Evolutionary conservation across 2,888 invertebrate genomes (phyloP).

Genomic region (Linyphia triangularis): DNA sequence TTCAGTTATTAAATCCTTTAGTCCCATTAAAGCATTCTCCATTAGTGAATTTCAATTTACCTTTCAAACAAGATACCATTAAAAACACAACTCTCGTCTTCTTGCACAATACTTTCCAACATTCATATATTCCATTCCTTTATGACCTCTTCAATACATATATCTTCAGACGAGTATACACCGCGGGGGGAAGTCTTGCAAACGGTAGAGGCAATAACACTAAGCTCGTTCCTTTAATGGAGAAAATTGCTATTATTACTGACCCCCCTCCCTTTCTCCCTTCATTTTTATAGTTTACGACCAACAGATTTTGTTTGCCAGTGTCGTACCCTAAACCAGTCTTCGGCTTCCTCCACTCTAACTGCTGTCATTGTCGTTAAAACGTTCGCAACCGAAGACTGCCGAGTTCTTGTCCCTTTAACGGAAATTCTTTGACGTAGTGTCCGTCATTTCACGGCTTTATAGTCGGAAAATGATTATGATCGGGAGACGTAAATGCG

Average conservation of each 20-base stretch:
- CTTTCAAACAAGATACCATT: too few relatives aligned
- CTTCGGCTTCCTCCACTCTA: constrained; percentile 4
- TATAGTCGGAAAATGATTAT: constrained; percentile 48
- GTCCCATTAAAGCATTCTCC: too few relatives aligned
- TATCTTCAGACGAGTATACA: neutral
- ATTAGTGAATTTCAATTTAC: too few relatives aligned
- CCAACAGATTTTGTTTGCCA: constrained; percentile 42
- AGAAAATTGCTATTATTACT: constrained; percentile 41
- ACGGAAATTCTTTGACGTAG: constrained; percentile 39
- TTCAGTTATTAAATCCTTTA: too few relatives aligned
- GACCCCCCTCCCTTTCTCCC: neutral
- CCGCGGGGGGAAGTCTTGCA: neutral
- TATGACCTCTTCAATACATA: neutral
- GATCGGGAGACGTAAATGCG: constrained; percentile 43
- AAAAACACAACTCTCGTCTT: too few relatives aligned
- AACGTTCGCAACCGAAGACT: constrained; percentile 18
- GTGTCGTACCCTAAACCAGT: neutral
- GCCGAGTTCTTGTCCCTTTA: constrained; percentile 8
- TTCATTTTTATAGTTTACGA: constrained; percentile 61
- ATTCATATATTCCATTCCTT: too few relatives aligned
- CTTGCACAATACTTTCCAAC: too few relatives aligned
- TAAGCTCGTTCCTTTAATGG: constrained; percentile 39
- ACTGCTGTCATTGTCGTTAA: constrained; percentile 62
- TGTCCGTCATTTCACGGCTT: constrained; percentile 32
- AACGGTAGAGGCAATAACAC: constrained; percentile 34